Percentiles rank a stretch among this genome's conserved stretches.
Conservation (phyloP, 2,113 vertebrate species). For the Pavo muticus region DNA sequence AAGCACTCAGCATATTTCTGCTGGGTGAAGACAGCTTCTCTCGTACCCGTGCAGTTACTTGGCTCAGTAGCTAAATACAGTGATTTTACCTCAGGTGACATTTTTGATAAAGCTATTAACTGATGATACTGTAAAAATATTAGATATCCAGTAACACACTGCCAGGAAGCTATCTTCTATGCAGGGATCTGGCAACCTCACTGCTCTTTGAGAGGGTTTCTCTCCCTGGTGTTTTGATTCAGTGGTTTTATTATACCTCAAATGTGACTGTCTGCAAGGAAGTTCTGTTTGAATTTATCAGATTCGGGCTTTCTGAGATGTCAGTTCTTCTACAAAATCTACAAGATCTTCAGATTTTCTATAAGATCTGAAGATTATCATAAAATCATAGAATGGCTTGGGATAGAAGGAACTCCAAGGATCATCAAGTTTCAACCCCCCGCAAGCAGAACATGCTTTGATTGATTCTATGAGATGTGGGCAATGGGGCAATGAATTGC, state of each 20-base stretch:
- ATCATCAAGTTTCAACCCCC: too few relatives aligned
- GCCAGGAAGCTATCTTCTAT: not conserved
- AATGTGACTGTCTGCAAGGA: not conserved
- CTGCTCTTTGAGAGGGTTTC: not conserved
- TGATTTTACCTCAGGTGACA: not conserved
- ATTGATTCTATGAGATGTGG: not conserved
- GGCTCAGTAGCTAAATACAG: not conserved
- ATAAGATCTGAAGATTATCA: not conserved
- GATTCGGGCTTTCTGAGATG: not conserved
- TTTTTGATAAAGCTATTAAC: not conserved
- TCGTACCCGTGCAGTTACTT: not conserved
- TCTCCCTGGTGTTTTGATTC: not conserved
- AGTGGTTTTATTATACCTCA: not conserved
- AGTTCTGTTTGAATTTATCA: not conserved
- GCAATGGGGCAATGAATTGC: not conserved
- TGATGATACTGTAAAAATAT: not conserved
- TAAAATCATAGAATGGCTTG: too few relatives aligned
- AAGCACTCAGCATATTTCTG: not conserved
- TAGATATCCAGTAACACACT: too few relatives aligned
- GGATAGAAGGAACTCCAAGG: too few relatives aligned
- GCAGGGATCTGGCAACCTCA: not conserved
- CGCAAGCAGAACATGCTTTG: not conserved
- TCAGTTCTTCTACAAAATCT: not conserved
- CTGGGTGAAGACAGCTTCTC: not conserved
- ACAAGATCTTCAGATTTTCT: not conserved